phyloP scores from a whole-genome alignment of 2,113 vertebrate species.

The Cephalopholis sonnerati region DNA sequence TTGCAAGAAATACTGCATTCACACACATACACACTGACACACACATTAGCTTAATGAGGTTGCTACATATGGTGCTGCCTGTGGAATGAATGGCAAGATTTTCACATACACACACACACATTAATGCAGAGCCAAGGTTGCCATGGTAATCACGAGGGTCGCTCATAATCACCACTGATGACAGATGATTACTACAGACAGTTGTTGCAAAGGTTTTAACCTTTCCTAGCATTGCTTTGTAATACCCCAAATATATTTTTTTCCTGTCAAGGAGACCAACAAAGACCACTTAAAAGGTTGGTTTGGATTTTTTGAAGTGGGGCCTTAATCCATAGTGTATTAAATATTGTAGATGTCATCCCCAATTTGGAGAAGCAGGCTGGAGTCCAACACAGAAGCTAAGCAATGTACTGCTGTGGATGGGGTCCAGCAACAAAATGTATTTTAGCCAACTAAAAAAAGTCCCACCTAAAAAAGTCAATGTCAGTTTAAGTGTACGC shows the following conservation, averaged over 20 bases:
- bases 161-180: conserved; percentile 41
- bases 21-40: conserved; percentile 24
- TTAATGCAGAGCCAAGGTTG: conserved; percentile 65
- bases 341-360: too few species aligned
- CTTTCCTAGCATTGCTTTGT: background rate
- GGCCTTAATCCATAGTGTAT: too few species aligned
- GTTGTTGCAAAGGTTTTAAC: conserved; percentile 2
- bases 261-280: background rate
- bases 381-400: too few species aligned
- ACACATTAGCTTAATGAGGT: conserved; percentile 69
- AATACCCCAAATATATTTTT: background rate
- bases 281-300: background rate
- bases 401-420: too few species aligned
- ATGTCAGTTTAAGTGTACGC: too few species aligned
- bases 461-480: too few species aligned
- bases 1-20: conserved; percentile 42
- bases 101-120: conserved; percentile 38
- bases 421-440: too few species aligned
- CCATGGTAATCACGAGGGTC: conserved; percentile 68
- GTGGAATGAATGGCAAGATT: conserved; percentile 52
- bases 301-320: too few species aligned
- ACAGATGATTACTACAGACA: conserved; percentile 41
- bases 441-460: too few species aligned
- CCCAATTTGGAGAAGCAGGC: too few species aligned
- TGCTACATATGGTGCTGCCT: conserved; percentile 67